Conservation (phyloP, 2,888 invertebrate genomes). For the Cinara cedri region DNA sequence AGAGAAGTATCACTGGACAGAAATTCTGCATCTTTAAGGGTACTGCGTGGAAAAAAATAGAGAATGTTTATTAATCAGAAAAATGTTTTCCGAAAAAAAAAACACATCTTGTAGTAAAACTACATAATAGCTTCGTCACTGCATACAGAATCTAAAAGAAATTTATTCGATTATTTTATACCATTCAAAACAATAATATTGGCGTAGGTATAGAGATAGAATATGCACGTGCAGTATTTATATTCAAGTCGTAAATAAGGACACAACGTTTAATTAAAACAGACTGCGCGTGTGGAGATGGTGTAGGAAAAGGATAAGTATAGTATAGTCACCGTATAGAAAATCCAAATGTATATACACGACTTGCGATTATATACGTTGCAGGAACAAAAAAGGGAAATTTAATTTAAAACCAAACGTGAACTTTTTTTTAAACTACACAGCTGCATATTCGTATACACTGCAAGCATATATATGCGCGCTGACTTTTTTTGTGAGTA, state of each 20-base stretch:
- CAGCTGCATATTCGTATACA: neutral
- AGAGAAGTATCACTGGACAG: no score
- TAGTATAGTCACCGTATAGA: neutral
- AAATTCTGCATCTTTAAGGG: no score
- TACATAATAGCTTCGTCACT: neutral
- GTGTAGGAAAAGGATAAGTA: neutral
- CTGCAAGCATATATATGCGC: neutral
- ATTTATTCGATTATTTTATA: constrained; percentile 9
- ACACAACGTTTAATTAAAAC: constrained; percentile 38
- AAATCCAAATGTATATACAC: neutral
- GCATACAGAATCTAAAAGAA: no score
- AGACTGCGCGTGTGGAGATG: neutral
- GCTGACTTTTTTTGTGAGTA: no score
- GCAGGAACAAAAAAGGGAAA: neutral
- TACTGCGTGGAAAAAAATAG: no score
- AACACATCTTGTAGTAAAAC: neutral
- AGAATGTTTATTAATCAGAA: no score
- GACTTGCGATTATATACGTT: neutral
- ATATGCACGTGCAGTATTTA: neutral
- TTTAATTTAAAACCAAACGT: constrained; percentile 29
- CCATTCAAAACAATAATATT: neutral
- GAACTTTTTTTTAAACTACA: neutral
- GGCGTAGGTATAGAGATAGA: neutral
- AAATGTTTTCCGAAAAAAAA: neutral
- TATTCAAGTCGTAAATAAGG: constrained; percentile 3